Base-by-base conservation (phyloP, 1,140 invertebrate species). In the Trialeurodes vaporariorum region DNA sequence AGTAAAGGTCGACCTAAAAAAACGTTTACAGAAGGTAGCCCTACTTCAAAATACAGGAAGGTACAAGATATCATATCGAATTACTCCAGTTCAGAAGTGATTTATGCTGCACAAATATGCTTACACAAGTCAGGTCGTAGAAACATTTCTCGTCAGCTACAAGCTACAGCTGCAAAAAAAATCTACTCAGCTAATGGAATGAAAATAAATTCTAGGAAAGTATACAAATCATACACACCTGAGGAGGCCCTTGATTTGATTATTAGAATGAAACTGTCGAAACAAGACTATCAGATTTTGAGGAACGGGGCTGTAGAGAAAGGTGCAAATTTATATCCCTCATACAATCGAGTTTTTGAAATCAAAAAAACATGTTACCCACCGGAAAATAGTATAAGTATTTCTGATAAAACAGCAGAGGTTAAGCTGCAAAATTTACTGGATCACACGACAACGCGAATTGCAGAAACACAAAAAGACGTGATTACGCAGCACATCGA, bases 291-390 rank as follows among this genome's bases (percentile, higher is more conserved):
- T 67, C 24, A 64, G 23, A 24, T 24, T n/a, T 58, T 67, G 34
- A 25, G n/a, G n/a, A n/a, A n/a, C n/a, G n/a, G n/a, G n/a, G n/a
- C n/a, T n/a, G n/a, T 27, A 63, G 23, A 69, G n/a, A 62, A 34
- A 40, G 49, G 40, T 26, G 24, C n/a, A 2, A 58, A 69, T 58
- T 24, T 60, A 25, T 68, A 67, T 61, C 60, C 65, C 24, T 25
- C 65, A 9, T 69, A 69, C 24, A 27, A 69, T 58, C 34, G n/a
- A 27, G 68, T 67, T 61, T 60, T 34, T 63, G 61, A 61, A 13
- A 65, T 61, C 12, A 21, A 67, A 61, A n/a, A n/a, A n/a, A n/a
- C n/a, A n/a, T n/a, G n/a, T n/a, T n/a, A n/a, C n/a, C 40, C 67
- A 69, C 63, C 68, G 59, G n/a, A 23, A 2, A 17, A 65, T 23